Conservation (phyloP, 1,140 invertebrate genomes). For the Caligus rogercresseyi region DNA sequence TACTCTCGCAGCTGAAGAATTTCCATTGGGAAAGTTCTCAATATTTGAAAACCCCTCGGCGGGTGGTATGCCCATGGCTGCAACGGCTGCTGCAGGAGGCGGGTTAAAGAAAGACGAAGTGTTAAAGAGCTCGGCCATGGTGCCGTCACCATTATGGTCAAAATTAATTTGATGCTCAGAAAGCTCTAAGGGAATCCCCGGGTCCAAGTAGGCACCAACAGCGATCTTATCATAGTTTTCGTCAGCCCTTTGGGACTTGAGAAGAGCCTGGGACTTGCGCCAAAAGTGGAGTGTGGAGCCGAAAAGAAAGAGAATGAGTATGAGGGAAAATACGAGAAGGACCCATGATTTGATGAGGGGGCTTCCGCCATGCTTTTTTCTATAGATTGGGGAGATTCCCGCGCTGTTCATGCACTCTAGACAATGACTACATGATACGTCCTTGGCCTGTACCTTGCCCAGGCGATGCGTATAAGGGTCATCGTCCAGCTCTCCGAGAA, state of each 20-base stretch:
- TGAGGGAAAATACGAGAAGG: neutral
- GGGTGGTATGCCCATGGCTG: too few species aligned
- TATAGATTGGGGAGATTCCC: neutral
- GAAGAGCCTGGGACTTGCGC: neutral
- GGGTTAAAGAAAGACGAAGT: too few species aligned
- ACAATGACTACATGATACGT: neutral
- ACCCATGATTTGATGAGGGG: neutral
- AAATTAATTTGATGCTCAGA: neutral
- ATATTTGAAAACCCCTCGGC: too few species aligned
- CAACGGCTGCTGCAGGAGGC: too few species aligned
- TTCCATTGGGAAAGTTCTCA: too few species aligned
- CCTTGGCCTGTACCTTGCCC: neutral
- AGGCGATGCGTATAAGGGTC: neutral
- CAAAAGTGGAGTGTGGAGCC: constrained; percentile 1
- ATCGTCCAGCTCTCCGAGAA: neutral
- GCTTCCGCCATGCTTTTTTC: constrained; percentile 3
- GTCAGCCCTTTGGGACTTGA: neutral
- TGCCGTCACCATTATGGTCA: neutral
- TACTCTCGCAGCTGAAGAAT: too few species aligned
- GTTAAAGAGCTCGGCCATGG: neutral
- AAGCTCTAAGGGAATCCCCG: neutral
- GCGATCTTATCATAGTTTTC: neutral
- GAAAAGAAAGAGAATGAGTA: neutral
- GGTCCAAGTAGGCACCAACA: neutral
- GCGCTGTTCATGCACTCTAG: neutral